These are phyloP conservation scores for Callorhinus ursinus DNA, from an alignment of 2,113 vertebrate genomes.

Conservation along the genomic window DNA sequence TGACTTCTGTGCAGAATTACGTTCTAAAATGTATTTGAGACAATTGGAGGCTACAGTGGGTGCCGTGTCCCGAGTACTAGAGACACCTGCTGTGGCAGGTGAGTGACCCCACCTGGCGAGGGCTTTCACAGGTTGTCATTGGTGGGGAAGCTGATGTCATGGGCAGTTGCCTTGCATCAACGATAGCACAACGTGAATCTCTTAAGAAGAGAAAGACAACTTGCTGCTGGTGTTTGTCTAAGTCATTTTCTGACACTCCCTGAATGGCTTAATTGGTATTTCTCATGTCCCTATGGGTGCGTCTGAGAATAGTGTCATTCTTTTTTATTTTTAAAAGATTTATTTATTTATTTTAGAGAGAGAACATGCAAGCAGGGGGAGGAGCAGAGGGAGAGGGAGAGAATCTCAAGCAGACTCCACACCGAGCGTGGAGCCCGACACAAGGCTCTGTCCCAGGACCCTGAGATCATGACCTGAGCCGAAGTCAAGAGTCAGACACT, in stretches of 20 bases:
- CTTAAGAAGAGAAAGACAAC: background rate
- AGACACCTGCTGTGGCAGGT: background rate
- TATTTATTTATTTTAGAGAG: background rate
- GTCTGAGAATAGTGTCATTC: background rate
- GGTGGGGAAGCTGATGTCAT: background rate
- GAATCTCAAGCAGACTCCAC: background rate
- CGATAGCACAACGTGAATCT: background rate
- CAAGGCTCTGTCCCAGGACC: background rate
- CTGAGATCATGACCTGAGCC: background rate
- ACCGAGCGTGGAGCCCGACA: background rate
- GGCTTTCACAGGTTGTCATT: background rate
- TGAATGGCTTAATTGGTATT: background rate
- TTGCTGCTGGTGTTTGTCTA: no score
- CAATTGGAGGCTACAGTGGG: background rate
- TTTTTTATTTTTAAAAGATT: background rate
- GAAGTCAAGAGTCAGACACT: background rate
- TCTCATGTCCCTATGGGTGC: background rate
- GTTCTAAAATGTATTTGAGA: background rate
- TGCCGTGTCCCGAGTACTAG: background rate
- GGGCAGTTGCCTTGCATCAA: background rate
- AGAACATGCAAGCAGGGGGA: background rate
- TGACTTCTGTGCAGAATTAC: background rate
- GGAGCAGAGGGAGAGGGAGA: background rate
- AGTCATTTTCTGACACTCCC: background rate
- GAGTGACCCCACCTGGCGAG: accelerated